A percentile compares a stretch with the other conserved stretches of the same genome.
Evolutionary conservation across 2,113 vertebrate genomes (phyloP).

Genomic region (Bombycilla garrulus): DNA sequence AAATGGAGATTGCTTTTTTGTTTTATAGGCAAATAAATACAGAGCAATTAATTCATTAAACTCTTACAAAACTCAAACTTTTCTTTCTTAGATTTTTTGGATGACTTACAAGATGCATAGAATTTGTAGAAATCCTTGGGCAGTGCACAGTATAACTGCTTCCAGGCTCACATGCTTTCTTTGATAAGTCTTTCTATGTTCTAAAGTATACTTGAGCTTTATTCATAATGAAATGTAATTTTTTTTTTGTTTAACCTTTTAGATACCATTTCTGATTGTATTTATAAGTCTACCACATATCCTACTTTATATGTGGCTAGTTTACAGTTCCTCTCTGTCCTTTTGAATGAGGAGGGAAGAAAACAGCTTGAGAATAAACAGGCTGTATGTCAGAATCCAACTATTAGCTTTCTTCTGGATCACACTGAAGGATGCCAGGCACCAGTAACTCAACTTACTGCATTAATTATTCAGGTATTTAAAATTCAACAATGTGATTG

Average conservation of each 20-base stretch:
- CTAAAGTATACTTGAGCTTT: background rate
- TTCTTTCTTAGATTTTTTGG: background rate
- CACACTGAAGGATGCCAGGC: constrained; percentile 43
- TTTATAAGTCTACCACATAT: constrained; percentile 59
- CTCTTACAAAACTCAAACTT: background rate
- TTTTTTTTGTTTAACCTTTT: constrained; percentile 20
- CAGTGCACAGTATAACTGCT: background rate
- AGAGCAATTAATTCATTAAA: background rate
- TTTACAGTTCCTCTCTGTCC: constrained; percentile 83
- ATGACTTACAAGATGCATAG: background rate
- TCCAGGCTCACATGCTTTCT: background rate
- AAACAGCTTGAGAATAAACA: constrained; percentile 31
- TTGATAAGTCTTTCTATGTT: background rate
- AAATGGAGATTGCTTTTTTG: background rate
- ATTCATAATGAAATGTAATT: background rate
- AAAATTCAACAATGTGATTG: background rate
- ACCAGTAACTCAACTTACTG: constrained; percentile 76
- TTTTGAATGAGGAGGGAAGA: constrained; percentile 85
- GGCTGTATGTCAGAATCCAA: background rate
- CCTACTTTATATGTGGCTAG: constrained; percentile 73
- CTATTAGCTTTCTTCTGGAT: constrained; percentile 75
- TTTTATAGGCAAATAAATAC: background rate
- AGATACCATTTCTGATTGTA: constrained; percentile 83
- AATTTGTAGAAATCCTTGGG: background rate
- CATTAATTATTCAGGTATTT: constrained; percentile 86